Percentiles rank a stretch among this genome's conserved stretches.
Conservation (phyloP, 2,888 invertebrate species). For the Poecilus cupreus region DNA sequence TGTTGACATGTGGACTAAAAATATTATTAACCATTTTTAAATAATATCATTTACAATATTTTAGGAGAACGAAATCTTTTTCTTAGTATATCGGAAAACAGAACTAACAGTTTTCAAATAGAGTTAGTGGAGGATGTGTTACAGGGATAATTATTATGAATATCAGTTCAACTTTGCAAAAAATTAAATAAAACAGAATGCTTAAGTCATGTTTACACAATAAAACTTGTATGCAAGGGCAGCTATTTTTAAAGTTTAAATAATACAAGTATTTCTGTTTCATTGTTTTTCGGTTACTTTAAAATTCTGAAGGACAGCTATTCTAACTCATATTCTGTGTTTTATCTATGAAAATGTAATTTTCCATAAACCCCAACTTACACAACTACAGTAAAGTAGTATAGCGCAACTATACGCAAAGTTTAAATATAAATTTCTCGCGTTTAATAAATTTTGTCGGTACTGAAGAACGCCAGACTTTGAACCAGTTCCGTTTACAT, state of each 20-base stretch:
- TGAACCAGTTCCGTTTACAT: constrained; percentile 56
- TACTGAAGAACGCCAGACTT: constrained; percentile 54
- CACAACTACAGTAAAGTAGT: no score
- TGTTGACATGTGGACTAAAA: no score
- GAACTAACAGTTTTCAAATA: no score
- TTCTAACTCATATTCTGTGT: not conserved
- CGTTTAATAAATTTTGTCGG: constrained; percentile 44
- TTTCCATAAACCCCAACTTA: not conserved
- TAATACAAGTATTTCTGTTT: not conserved
- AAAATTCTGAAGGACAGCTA: not conserved
- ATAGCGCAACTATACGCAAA: not conserved
- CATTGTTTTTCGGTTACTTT: not conserved
- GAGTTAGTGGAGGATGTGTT: no score
- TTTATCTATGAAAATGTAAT: not conserved
- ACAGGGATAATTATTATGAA: no score
- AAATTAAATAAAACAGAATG: no score
- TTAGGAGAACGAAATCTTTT: no score
- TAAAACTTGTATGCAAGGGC: not conserved
- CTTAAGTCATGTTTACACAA: no score
- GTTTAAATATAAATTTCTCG: constrained; percentile 40
- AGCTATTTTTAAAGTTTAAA: not conserved
- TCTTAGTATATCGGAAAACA: no score
- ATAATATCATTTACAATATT: no score
- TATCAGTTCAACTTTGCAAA: no score
- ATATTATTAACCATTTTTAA: no score